These are phyloP conservation scores for Liopterus haemorrhoidalis DNA, from an alignment of 2,888 invertebrate species.

Conservation along the genomic window DNA sequence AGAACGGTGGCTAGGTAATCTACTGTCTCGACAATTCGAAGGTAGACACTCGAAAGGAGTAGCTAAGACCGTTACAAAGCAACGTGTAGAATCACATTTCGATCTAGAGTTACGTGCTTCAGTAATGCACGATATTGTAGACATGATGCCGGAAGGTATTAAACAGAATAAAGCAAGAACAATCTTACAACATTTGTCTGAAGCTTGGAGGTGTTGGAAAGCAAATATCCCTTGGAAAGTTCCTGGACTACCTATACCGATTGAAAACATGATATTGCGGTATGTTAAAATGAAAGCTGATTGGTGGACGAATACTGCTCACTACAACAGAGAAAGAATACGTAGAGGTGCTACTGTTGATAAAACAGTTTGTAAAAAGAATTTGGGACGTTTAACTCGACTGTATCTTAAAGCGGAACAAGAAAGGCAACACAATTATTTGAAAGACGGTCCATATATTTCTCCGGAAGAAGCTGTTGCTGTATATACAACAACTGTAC, in stretches of 20 bases:
- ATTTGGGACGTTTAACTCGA: slow-evolving; percentile 93
- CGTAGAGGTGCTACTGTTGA: slow-evolving; percentile 99
- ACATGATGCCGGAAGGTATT: slow-evolving; percentile 99
- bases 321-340: slow-evolving; percentile 98
- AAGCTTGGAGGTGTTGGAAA: slow-evolving; percentile 99
- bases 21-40: slow-evolving; percentile 97
- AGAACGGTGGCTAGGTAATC: slow-evolving; percentile 98
- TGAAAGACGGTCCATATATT: slow-evolving; percentile 99
- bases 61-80: slow-evolving; percentile 99
- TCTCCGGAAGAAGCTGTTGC: slow-evolving; percentile 99
- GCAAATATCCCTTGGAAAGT: slow-evolving; percentile 99
- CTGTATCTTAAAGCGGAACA: slow-evolving; percentile 97
- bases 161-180: slow-evolving; percentile 99
- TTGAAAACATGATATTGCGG: slow-evolving; percentile 99
- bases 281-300: slow-evolving; percentile 99
- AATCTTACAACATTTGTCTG: slow-evolving; percentile 96
- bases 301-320: slow-evolving; percentile 99
- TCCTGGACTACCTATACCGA: slow-evolving; percentile 96
- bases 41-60: slow-evolving; percentile 99
- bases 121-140: slow-evolving; percentile 97
- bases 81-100: slow-evolving; percentile 98
- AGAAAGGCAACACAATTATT: slow-evolving; percentile 97
- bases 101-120: slow-evolving; percentile 97
- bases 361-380: slow-evolving; percentile 99
- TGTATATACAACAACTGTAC: slow-evolving; percentile 98